phyloP scores from a whole-genome alignment of 2,797 vertebrate species.

The Discoglossus pictus region DNA sequence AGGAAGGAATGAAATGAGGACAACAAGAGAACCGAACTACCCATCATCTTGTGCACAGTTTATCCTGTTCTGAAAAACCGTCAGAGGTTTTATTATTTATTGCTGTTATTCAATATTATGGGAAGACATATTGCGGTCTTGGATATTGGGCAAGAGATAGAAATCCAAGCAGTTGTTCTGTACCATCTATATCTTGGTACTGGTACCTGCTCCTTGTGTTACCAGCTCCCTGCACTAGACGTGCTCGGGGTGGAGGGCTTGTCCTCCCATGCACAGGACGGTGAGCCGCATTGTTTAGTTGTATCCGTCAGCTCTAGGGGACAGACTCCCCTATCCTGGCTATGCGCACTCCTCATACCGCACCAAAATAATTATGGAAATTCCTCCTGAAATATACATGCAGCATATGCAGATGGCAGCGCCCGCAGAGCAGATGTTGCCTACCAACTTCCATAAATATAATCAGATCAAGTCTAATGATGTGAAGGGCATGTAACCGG shows the following conservation, averaged over 20 bases:
- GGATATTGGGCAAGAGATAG: too few species aligned
- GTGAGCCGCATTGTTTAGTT: slow-evolving; percentile 21
- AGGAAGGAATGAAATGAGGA: too few species aligned
- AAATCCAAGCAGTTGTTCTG: too few species aligned
- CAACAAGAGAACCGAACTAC: too few species aligned
- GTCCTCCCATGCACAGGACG: slow-evolving; percentile 19
- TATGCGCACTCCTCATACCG: slow-evolving; percentile 27
- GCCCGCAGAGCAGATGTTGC: slow-evolving; percentile 46
- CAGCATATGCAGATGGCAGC: slow-evolving; percentile 50
- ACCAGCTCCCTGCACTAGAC: background rate
- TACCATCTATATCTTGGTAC: too few species aligned
- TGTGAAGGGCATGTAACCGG: slow-evolving; percentile 36
- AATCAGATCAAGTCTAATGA: slow-evolving; percentile 50
- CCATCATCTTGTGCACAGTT: too few species aligned
- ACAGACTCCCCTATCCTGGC: slow-evolving; percentile 31
- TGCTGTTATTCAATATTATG: too few species aligned
- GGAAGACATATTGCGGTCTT: too few species aligned
- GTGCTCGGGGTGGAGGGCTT: slow-evolving; percentile 3
- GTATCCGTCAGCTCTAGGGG: slow-evolving; percentile 25
- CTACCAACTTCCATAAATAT: slow-evolving; percentile 47
- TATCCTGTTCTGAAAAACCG: too few species aligned
- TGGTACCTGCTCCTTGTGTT: too few species aligned
- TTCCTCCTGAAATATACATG: slow-evolving; percentile 51
- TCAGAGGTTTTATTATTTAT: too few species aligned
- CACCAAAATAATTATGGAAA: slow-evolving; percentile 52